These are phyloP conservation scores for Euplagia quadripunctaria DNA, from an alignment of 2,888 invertebrate species.

Conservation along the genomic window DNA sequence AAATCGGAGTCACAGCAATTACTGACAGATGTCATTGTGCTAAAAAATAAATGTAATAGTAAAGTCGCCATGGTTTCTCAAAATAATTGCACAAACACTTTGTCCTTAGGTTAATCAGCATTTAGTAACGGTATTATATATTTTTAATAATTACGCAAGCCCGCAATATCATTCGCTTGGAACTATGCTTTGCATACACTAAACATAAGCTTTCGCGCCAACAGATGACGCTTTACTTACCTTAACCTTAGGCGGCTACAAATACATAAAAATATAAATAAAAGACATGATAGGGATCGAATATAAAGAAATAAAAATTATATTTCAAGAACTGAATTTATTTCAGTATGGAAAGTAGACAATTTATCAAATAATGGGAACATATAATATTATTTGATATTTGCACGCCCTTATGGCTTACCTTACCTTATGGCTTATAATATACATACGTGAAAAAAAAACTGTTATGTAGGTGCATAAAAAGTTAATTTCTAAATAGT, in stretches of 20 bases:
- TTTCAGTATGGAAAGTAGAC: background rate
- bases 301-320: background rate
- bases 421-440: background rate
- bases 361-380: background rate
- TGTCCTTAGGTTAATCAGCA: background rate
- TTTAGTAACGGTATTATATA: slow-evolving; percentile 11
- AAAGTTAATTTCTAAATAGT: too few species aligned
- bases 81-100: background rate
- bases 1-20: background rate
- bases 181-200: slow-evolving; percentile 11
- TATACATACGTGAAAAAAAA: background rate
- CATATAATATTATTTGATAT: background rate
- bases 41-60: slow-evolving; percentile 6
- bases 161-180: slow-evolving; percentile 18
- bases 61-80: background rate
- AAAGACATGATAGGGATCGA: background rate
- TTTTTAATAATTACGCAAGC: slow-evolving; percentile 17
- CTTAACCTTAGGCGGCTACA: background rate
- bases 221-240: slow-evolving; percentile 8
- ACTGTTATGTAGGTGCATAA: too few species aligned
- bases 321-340: background rate
- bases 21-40: slow-evolving; percentile 12
- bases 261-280: background rate
- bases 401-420: too few species aligned
- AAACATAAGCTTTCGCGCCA: slow-evolving; percentile 4